Conservation (phyloP, 2,113 vertebrate genomes). For the Odocoileus hemionus region DNA sequence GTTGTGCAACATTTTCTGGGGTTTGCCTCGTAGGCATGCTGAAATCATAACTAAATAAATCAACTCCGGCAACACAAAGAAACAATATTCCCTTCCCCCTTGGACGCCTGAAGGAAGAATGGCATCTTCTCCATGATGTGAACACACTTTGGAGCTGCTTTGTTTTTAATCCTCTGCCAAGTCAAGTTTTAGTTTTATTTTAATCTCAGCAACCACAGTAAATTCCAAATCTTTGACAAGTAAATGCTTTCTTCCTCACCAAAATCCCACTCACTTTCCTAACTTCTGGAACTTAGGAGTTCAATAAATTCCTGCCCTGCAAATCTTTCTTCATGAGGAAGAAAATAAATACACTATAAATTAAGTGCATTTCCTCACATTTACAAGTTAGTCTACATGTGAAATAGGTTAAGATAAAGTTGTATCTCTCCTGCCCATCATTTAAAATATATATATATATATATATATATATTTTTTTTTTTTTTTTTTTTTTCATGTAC, state of each 20-base stretch:
- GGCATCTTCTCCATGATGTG: constrained; percentile 50
- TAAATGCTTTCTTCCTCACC: constrained; percentile 64
- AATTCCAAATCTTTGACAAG: constrained; percentile 74
- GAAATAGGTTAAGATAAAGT: constrained; percentile 29
- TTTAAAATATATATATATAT: background rate
- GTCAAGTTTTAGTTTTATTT: constrained; percentile 70
- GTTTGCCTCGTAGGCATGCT: constrained; percentile 72
- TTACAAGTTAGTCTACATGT: background rate
- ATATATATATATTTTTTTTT: background rate
- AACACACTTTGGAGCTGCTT: constrained; percentile 62
- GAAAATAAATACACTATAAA: constrained; percentile 29
- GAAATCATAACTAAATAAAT: constrained; percentile 78
- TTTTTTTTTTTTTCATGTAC: background rate
- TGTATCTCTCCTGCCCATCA: background rate
- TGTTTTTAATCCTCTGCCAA: constrained; percentile 70
- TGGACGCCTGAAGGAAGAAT: constrained; percentile 60
- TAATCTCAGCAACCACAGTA: constrained; percentile 68
- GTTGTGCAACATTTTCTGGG: constrained; percentile 74
- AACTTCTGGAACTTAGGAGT: constrained; percentile 35
- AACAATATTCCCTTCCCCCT: constrained; percentile 58
- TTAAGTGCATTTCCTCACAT: background rate
- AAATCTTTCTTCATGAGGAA: constrained; percentile 12
- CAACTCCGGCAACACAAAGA: constrained; percentile 67
- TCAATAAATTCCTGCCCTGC: background rate
- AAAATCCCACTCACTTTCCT: constrained; percentile 51